These are phyloP conservation scores for Rhabditophanes sp. DNA, from an alignment of 2,888 invertebrate species.

Conservation along the genomic window DNA sequence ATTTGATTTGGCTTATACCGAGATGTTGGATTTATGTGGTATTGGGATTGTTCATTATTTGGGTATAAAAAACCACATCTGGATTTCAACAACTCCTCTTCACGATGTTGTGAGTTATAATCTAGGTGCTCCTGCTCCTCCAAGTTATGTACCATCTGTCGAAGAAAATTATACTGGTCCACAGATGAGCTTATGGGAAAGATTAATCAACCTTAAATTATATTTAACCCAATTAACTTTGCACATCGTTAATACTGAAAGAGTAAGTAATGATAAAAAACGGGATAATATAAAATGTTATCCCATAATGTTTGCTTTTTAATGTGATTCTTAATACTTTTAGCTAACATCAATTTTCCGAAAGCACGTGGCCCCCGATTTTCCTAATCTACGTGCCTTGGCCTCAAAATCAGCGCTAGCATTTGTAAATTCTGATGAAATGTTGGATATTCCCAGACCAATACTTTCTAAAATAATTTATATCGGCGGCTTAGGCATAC, in stretches of 20 bases:
- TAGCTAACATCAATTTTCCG: conserved; percentile 3
- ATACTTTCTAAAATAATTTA: conserved; percentile 11
- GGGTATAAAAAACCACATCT: conserved; percentile 26
- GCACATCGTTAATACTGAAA: conserved; percentile 1
- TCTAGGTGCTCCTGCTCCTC: conserved; percentile 25
- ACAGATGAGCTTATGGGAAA: conserved; percentile 22
- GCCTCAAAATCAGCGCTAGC: conserved; percentile 17
- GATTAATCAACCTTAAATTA: conserved; percentile 5
- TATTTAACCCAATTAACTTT: background rate
- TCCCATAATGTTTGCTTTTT: no score
- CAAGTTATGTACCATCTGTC: conserved; percentile 26
- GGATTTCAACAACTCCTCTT: conserved; percentile 31
- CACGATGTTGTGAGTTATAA: conserved; percentile 29
- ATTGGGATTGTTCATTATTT: conserved; percentile 22
- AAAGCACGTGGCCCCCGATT: conserved; percentile 11
- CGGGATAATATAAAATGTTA: no score
- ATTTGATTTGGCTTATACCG: conserved; percentile 30
- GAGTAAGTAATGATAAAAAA: no score
- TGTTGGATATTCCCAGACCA: conserved; percentile 11
- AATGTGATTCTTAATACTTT: conserved; percentile 3
- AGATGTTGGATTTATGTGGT: conserved; percentile 30
- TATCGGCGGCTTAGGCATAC: conserved; percentile 13
- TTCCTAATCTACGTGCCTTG: conserved; percentile 27
- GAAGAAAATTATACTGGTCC: conserved; percentile 31
- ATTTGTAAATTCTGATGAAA: conserved; percentile 15